Evolutionary conservation across 2,888 invertebrate genomes (phyloP), one percentile per base, ranked within the genome.

Genomic region (Leucophora obtusa): DNA sequence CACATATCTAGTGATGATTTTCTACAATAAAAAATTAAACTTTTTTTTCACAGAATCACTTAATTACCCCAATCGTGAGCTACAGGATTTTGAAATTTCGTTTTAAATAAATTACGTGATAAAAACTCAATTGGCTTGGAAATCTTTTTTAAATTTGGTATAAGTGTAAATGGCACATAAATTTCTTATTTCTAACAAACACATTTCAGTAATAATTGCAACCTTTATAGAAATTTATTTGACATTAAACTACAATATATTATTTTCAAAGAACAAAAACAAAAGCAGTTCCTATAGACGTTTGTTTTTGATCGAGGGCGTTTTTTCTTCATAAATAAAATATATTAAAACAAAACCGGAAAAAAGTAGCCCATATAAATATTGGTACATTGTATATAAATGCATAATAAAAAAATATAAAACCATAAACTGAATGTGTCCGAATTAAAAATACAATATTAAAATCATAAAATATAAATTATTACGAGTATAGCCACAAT

Each of bases 391-490:
- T 38, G 10, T 38, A 14, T 5, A n/a, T 47, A 47, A 11, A 47
- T n/a, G 43, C n/a, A 47, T 15, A n/a, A 14, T 6, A 28, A 28
- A 47, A 11, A 47, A 47, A n/a, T 10, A 47, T n/a, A n/a, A 47
- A n/a, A 47, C n/a, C 43, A 47, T 47, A 47, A 47, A 47, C 14
- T 47, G 43, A 47, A 47, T 47, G 43, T 47, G 43, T 47, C 43
- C 43, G 43, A 47, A 47, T 47, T 47, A 47, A 47, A 47, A 47
- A 47, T 47, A 47, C 43, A 47, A 47, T 47, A 47, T 47, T 47
- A 47, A 47, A 47, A 47, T 47, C 43, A 47, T 47, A 47, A 47
- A 47, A 47, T 47, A 47, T 47, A 47, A 47, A 47, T 47, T 47
- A 47, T 47, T 47, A 43, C 14, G 5, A 14, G 2, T 14, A 47